These are phyloP conservation scores for Embidobia sp. DNA, from an alignment of 2,888 invertebrate genomes.

Conservation along the genomic window DNA sequence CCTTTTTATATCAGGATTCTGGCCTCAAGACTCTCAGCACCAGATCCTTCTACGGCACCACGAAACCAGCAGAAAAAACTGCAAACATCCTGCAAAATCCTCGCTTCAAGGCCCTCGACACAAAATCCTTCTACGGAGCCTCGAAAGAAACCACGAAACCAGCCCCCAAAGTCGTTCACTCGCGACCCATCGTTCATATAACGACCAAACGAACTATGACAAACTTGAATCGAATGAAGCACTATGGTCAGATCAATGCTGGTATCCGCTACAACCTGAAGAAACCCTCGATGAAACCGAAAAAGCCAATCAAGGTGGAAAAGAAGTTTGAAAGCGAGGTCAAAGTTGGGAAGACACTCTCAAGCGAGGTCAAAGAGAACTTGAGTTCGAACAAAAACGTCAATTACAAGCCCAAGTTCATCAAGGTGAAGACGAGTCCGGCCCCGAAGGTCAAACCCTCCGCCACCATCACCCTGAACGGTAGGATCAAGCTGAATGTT, in stretches of 20 bases:
- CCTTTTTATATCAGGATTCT: no score
- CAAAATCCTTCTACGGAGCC: slow-evolving; percentile 75
- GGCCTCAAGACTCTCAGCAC: no score
- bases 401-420: slow-evolving; percentile 4
- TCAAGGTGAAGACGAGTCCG: neutral
- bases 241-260: slow-evolving; percentile 85
- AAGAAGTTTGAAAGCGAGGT: slow-evolving; percentile 15
- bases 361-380: slow-evolving; percentile 1
- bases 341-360: neutral
- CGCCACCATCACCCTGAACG: slow-evolving; percentile 78
- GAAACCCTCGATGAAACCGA: slow-evolving; percentile 54
- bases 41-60: no score
- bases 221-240: slow-evolving; percentile 70
- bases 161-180: neutral
- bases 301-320: slow-evolving; percentile 33
- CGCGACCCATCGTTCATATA: neutral
- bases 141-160: slow-evolving; percentile 1
- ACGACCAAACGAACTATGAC: slow-evolving; percentile 55
- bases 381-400: neutral
- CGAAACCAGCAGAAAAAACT: no score
- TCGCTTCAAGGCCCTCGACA: slow-evolving; percentile 69
- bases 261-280: slow-evolving; percentile 85
- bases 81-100: no score
- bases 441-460: no score
- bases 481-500: slow-evolving; percentile 79